Evolutionary conservation across 2,888 invertebrate genomes (phyloP).

Genomic region (Eristalinus sepulchralis): DNA sequence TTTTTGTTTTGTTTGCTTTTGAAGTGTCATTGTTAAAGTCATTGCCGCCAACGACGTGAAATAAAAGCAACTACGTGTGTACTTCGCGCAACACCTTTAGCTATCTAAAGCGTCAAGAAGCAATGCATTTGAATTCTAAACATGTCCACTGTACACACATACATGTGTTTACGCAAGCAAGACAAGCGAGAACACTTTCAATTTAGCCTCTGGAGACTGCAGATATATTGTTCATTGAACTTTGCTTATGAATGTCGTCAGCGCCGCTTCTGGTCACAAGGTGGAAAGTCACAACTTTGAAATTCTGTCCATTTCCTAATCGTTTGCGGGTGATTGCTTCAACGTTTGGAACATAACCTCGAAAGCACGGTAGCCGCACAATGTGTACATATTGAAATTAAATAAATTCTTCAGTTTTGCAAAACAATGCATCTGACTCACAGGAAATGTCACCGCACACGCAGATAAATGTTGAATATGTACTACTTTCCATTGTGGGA

Average conservation of each 20-base stretch:
- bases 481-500: background rate
- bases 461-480: background rate
- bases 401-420: background rate
- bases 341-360: background rate
- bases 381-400: too few relatives aligned
- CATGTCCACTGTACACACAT: background rate
- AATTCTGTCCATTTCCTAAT: background rate
- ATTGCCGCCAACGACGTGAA: background rate
- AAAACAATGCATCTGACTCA: conserved; percentile 24
- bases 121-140: background rate
- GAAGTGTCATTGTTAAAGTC: background rate
- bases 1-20: too few relatives aligned
- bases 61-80: background rate
- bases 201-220: background rate
- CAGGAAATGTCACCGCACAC: conserved; percentile 14
- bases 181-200: background rate
- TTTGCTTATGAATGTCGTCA: background rate
- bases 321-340: background rate
- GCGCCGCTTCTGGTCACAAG: background rate
- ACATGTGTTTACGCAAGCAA: background rate
- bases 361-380: background rate
- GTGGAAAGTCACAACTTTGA: background rate
- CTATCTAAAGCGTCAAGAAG: background rate
- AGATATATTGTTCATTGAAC: background rate
- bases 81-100: background rate